Base-by-base conservation (phyloP, 2,797 vertebrate species). In the Xyrichtys novacula region DNA sequence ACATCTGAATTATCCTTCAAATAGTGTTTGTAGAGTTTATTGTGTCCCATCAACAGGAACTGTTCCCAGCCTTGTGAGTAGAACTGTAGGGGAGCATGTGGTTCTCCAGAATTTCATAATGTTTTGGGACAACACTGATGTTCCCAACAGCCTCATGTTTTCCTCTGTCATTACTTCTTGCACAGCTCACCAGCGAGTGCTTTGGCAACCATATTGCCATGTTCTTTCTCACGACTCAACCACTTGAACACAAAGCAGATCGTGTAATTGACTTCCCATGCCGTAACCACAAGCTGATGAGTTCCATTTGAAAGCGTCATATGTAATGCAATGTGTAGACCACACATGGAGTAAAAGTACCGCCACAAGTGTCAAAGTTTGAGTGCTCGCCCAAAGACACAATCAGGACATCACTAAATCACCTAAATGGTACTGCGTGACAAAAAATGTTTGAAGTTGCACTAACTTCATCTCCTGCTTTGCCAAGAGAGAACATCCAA, bases 211-310 rank as follows among this genome's bases (percentile, higher is more conserved):
- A 46, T 25, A 15, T 25, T 16, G 11, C 22, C 44, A 25, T 25
- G 44, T 46, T 46, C 44, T 46, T 46, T 46, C 44, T 46, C 44
- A 46, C 23, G 44, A 46, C 22, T 25, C n/a, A 52, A 46, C 44
- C 44, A 25, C 44, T 46, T 46, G 44, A 46, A 20, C 23, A 46
- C 22, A 46, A 16, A 46, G 44, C 44, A 46, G 23, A 46, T 46
- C 22, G 23, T 52, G 48, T 32, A 42, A 34, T 20, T 53, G 44
- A 46, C 44, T 46, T 46, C 22, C 38, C 26, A 42, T 43, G 36
- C 52, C 8, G 46, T 48, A 25, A 46, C 44, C 44, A 28, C 46
- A 48, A 48, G 25, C 25, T 48, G 46, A 46, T 46, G 23, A 25
- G 44, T 46, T 46, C 44, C 44, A 46, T 46, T 46, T 46, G 44